phyloP scores from a whole-genome alignment of 2,888 invertebrate species.

The Amitus sp. region DNA sequence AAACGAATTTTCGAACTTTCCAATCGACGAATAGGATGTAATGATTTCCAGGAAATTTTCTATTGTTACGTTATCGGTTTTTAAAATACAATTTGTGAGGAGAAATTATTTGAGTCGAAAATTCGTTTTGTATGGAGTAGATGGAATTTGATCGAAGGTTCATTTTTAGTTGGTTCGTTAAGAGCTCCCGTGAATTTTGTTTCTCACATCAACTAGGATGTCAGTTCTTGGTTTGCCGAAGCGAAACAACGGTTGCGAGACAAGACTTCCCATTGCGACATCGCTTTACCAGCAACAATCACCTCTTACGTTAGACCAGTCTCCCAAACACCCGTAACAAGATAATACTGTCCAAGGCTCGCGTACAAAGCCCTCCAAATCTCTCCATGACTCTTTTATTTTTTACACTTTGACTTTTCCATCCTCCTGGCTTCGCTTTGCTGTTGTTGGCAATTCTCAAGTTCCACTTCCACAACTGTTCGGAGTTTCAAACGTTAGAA shows the following conservation, averaged over 20 bases:
- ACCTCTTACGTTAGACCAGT: conserved; percentile 55
- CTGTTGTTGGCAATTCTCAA: too few relatives aligned
- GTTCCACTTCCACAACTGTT: too few relatives aligned
- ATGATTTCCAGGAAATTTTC: neutral
- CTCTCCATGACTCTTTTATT: conserved; percentile 1
- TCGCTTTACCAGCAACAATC: conserved; percentile 59
- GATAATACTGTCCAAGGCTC: conserved; percentile 49
- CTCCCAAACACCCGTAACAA: conserved; percentile 45
- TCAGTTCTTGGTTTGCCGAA: conserved; percentile 51
- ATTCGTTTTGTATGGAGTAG: too few relatives aligned
- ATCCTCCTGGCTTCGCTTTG: too few relatives aligned
- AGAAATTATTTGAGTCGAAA: too few relatives aligned
- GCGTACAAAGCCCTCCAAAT: conserved; percentile 42
- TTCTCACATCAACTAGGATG: conserved; percentile 27
- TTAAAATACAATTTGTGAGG: too few relatives aligned
- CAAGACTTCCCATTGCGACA: conserved; percentile 65
- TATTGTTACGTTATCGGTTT: too few relatives aligned
- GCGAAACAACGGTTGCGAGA: conserved; percentile 59
- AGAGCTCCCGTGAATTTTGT: neutral
- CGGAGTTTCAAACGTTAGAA: too few relatives aligned
- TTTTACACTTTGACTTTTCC: neutral
- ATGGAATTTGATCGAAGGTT: neutral
- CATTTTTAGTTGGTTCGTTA: neutral
- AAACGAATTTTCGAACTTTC: neutral
- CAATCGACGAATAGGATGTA: neutral